Conservation (phyloP, 2,797 vertebrate species). For the Takifugu ocellatus region DNA sequence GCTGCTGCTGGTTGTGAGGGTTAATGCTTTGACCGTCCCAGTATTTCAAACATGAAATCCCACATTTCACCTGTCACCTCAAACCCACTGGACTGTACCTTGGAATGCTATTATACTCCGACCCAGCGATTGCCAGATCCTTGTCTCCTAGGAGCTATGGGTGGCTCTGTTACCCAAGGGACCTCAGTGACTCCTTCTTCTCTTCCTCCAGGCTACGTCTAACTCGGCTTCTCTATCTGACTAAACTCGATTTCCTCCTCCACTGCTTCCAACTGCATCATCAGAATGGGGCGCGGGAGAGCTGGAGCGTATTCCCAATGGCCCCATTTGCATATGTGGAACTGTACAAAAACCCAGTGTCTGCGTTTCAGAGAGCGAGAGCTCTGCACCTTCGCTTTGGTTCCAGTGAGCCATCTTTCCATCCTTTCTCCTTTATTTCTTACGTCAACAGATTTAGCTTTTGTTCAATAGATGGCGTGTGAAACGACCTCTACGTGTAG, state of each 20-base stretch:
- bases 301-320: constrained; percentile 63
- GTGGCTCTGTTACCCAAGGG: constrained; percentile 53
- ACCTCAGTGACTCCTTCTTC: constrained; percentile 59
- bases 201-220: constrained; percentile 72
- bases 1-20: constrained; percentile 32
- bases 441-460: constrained; percentile 33
- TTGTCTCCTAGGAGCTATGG: constrained; percentile 40
- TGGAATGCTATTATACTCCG: constrained; percentile 61
- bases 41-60: constrained; percentile 45
- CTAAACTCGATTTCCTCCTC: constrained; percentile 77
- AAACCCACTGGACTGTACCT: constrained; percentile 47
- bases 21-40: constrained; percentile 42
- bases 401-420: constrained; percentile 33
- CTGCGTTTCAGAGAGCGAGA: constrained; percentile 30
- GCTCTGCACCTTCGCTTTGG: constrained; percentile 34
- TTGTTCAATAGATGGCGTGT: constrained; percentile 20
- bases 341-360: constrained; percentile 67
- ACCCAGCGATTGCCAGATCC: constrained; percentile 57
- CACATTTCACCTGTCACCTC: constrained; percentile 35
- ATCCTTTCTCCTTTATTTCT: constrained; percentile 18
- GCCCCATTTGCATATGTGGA: constrained; percentile 75
- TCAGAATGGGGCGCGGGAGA: constrained; percentile 60
- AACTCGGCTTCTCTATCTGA: constrained; percentile 70
- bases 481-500: constrained; percentile 21
- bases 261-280: constrained; percentile 73